Evolutionary conservation across 2,888 invertebrate genomes (phyloP), one percentile per base, ranked within the genome.

Genomic region (Tiliacea citrago): DNA sequence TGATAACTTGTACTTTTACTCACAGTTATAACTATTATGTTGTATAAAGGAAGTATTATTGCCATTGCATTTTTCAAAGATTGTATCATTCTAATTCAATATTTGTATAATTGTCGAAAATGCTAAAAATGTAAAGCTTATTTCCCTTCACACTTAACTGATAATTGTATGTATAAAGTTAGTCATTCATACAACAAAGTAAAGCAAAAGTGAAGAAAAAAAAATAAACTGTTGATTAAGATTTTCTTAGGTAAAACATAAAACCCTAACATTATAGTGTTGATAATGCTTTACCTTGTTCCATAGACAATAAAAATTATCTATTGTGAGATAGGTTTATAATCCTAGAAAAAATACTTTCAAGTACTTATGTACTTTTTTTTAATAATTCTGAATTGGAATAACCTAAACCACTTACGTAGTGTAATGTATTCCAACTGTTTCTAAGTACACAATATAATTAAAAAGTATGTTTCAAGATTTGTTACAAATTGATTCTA

Each of bases 161-260:
- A 58, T 77, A 67, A 47, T 47, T 42, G 24, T 29, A 53, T 53
- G 12, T 24, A 68, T 45, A 53, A 72, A 68, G 24, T 77, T 55
- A 70, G 35, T 61, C 42, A 51, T 65, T n/a, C 13, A 67, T 53
- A 47, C 39, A 77, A 63, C 47, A 29, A 68, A 24, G 8, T 35
- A 21, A 45, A 39, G 1, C n/a, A 49, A 29, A 35, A n/a, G n/a
- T n/a, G n/a, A n/a, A n/a, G n/a, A n/a, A n/a, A n/a, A n/a, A n/a
- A n/a, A n/a, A n/a, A n/a, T n/a, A n/a, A n/a, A n/a, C n/a, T n/a
- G n/a, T n/a, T n/a, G n/a, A n/a, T n/a, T n/a, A n/a, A n/a, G n/a
- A n/a, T n/a, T n/a, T n/a, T n/a, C n/a, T n/a, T n/a, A n/a, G n/a
- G n/a, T n/a, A n/a, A n/a, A n/a, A n/a, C n/a, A n/a, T n/a, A n/a